Evolutionary conservation across 2,113 vertebrate species (phyloP).

Genomic region (Dromas ardeola): DNA sequence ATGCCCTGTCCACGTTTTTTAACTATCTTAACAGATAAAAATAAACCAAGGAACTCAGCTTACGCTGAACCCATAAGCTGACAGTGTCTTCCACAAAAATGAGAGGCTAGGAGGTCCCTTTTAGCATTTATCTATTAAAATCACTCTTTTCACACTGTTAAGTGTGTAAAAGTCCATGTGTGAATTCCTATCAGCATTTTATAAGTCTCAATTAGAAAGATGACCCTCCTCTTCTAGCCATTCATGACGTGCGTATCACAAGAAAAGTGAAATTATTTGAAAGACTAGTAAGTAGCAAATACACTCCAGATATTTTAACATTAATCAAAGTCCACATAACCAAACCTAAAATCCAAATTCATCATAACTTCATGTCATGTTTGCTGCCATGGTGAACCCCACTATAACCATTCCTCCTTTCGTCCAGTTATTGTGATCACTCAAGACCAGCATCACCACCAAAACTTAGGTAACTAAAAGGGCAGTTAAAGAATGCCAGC

Average conservation of each 20-base stretch:
- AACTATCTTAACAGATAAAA: background rate
- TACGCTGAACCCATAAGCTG: background rate
- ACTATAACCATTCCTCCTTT: background rate
- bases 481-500: background rate
- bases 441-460: background rate
- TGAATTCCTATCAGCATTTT: background rate
- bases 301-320: background rate
- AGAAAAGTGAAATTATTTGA: background rate
- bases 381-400: background rate
- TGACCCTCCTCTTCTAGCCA: background rate
- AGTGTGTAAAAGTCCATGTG: background rate
- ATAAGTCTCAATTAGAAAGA: background rate
- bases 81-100: background rate
- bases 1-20: background rate
- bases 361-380: background rate
- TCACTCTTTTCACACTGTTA: background rate
- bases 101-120: background rate
- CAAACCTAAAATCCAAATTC: background rate
- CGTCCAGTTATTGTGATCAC: background rate
- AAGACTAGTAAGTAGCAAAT: background rate
- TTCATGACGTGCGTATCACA: rapidly evolving
- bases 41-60: background rate
- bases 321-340: background rate
- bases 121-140: background rate
- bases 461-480: background rate